phyloP scores from a whole-genome alignment of 2,113 vertebrate species.

The Lepisosteus osseus region DNA sequence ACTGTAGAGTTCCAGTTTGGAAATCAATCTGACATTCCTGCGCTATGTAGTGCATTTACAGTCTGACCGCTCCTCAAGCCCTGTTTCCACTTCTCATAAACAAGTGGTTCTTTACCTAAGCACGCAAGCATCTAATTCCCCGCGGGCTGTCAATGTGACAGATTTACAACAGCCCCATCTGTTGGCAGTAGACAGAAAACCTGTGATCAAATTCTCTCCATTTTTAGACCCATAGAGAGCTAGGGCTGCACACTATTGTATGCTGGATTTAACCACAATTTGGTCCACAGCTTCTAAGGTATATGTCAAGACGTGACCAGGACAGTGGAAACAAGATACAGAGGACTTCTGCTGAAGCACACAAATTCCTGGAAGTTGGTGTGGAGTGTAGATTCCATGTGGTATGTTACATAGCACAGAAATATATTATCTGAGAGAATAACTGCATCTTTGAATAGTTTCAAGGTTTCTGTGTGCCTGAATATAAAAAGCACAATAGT shows the following conservation, averaged over 20 bases:
- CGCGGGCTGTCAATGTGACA: slow-evolving; percentile 38
- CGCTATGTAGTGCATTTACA: neutral
- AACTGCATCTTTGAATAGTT: no score
- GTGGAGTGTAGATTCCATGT: slow-evolving; percentile 6
- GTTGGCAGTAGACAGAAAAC: slow-evolving; percentile 29
- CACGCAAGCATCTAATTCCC: slow-evolving; percentile 25
- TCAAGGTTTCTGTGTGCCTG: no score
- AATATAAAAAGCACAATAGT: no score
- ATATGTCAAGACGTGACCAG: neutral
- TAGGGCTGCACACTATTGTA: slow-evolving; percentile 11
- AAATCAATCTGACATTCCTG: slow-evolving; percentile 6
- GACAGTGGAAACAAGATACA: neutral
- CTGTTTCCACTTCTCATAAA: slow-evolving; percentile 18
- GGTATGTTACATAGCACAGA: neutral
- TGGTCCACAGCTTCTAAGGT: neutral
- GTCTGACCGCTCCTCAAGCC: neutral
- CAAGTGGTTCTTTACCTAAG: slow-evolving; percentile 19
- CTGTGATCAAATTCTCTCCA: slow-evolving; percentile 27
- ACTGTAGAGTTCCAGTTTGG: neutral
- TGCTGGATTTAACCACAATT: neutral
- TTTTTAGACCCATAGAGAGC: slow-evolving; percentile 30
- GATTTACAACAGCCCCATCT: slow-evolving; percentile 53
- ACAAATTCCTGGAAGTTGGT: neutral
- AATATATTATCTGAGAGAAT: neutral
- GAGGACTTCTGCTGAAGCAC: slow-evolving; percentile 1